A percentile compares a stretch with the other conserved stretches of the same genome.
Evolutionary conservation across 2,797 vertebrate species (phyloP).

Genomic region (Scomberomorus guttatus): DNA sequence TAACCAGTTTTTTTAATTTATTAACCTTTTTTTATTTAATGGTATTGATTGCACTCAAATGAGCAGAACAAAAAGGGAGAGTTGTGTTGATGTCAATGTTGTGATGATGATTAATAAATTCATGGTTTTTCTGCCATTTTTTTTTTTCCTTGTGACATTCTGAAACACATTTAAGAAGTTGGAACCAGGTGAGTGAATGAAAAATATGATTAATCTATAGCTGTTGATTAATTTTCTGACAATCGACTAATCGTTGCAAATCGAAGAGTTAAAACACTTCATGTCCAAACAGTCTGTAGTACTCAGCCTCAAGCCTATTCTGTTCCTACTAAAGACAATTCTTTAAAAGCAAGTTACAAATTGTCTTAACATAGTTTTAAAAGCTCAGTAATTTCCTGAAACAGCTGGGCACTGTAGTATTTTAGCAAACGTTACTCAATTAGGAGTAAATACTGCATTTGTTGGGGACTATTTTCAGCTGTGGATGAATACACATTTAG

Average conservation of each 20-base stretch:
- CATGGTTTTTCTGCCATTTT: slow-evolving; percentile 68
- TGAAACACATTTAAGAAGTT: too few relatives aligned
- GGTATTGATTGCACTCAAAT: slow-evolving; percentile 81
- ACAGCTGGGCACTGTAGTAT: too few relatives aligned
- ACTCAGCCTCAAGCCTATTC: neutral
- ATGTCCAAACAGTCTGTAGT: neutral
- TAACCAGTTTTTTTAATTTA: slow-evolving; percentile 84
- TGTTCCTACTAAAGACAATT: neutral
- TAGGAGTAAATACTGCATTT: too few relatives aligned
- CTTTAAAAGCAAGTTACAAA: neutral
- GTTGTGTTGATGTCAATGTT: slow-evolving; percentile 78
- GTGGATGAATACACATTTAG: too few relatives aligned
- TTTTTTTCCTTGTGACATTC: neutral
- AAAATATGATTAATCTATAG: too few relatives aligned
- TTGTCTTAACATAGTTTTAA: too few relatives aligned
- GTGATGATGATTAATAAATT: slow-evolving; percentile 86
- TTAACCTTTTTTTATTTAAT: slow-evolving; percentile 84
- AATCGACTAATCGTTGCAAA: too few relatives aligned
- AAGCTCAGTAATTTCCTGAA: too few relatives aligned
- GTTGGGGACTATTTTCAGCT: too few relatives aligned
- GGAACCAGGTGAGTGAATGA: too few relatives aligned
- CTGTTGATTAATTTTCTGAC: too few relatives aligned
- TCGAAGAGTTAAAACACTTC: neutral
- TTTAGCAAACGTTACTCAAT: too few relatives aligned
- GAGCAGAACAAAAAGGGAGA: slow-evolving; percentile 85